These are phyloP conservation scores for Palloptera scutellata DNA, from an alignment of 2,888 invertebrate genomes.

Conservation along the genomic window DNA sequence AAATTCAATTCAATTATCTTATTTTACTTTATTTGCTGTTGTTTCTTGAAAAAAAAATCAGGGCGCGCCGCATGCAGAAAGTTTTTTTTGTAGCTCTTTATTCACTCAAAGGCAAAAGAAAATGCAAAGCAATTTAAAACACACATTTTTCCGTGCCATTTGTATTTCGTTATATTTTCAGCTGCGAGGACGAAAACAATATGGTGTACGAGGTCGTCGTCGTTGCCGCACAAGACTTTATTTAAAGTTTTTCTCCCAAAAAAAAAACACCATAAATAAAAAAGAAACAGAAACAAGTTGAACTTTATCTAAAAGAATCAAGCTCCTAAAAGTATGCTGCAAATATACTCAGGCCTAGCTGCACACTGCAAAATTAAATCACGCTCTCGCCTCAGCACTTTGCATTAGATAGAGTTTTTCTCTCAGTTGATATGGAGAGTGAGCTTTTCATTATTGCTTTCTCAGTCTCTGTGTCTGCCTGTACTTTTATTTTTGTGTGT, in stretches of 20 bases:
- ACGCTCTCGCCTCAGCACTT: not conserved
- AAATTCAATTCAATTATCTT: not conserved
- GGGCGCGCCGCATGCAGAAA: slow-evolving; percentile 41
- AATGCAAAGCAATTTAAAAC: slow-evolving; percentile 2
- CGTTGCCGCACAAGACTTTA: slow-evolving; percentile 1
- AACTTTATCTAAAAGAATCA: not conserved
- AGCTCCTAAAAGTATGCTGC: slow-evolving; percentile 12
- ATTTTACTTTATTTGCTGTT: not conserved
- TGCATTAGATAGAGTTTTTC: not conserved
- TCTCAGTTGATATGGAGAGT: not conserved
- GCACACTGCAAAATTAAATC: not conserved
- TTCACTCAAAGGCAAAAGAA: slow-evolving; percentile 17
- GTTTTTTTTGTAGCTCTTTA: not conserved
- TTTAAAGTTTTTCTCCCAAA: too few relatives aligned
- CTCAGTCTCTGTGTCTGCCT: not conserved
- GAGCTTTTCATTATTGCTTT: not conserved
- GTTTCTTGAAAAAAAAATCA: slow-evolving; percentile 30
- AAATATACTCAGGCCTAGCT: not conserved
- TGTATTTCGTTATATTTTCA: slow-evolving; percentile 45
- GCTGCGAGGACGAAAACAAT: slow-evolving; percentile 52
- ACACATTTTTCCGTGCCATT: slow-evolving; percentile 39
- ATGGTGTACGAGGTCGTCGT: slow-evolving; percentile 42
- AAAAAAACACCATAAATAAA: too few relatives aligned
- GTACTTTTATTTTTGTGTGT: not conserved
- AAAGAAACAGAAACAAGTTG: too few relatives aligned